Percentiles rank a stretch among this genome's conserved stretches.
Evolutionary conservation across 2,797 vertebrate species (phyloP).

Genomic region (Menidia menidia): DNA sequence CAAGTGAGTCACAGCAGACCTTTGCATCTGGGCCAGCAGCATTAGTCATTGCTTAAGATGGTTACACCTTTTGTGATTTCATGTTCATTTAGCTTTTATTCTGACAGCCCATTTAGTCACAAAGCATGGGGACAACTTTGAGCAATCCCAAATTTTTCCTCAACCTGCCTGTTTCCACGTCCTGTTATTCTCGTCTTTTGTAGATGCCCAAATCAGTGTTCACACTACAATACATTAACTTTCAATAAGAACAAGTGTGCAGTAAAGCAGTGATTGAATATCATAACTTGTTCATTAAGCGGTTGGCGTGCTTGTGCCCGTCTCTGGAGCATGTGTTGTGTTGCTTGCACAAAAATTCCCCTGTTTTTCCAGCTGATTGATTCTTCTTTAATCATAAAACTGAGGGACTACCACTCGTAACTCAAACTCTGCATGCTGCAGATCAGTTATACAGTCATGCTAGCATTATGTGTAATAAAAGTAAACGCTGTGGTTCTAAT

Average conservation of each 20-base stretch:
- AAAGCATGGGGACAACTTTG: not conserved
- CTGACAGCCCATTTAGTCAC: slow-evolving; percentile 5
- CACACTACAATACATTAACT: not conserved
- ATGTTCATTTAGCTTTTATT: not conserved
- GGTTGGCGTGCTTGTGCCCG: not conserved
- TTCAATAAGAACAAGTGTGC: too few species aligned
- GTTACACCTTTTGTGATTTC: not conserved
- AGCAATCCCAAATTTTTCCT: slow-evolving; percentile 15
- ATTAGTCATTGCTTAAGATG: slow-evolving; percentile 24
- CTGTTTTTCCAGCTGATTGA: not conserved
- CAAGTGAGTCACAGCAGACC: too few species aligned
- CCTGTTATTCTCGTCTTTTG: not conserved
- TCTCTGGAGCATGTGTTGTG: slow-evolving; percentile 1
- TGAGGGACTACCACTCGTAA: not conserved
- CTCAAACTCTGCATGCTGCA: not conserved
- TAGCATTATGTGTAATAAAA: not conserved
- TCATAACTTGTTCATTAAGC: not conserved
- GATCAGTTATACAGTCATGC: too few species aligned
- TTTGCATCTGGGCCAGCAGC: not conserved
- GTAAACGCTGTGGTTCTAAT: not conserved
- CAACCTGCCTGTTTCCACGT: not conserved
- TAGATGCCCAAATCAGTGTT: not conserved
- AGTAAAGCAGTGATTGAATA: not conserved
- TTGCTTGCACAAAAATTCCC: slow-evolving; percentile 18
- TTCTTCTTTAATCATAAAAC: not conserved